Evolutionary conservation across 2,113 vertebrate species (phyloP).

Genomic region (Archilochus colubris): DNA sequence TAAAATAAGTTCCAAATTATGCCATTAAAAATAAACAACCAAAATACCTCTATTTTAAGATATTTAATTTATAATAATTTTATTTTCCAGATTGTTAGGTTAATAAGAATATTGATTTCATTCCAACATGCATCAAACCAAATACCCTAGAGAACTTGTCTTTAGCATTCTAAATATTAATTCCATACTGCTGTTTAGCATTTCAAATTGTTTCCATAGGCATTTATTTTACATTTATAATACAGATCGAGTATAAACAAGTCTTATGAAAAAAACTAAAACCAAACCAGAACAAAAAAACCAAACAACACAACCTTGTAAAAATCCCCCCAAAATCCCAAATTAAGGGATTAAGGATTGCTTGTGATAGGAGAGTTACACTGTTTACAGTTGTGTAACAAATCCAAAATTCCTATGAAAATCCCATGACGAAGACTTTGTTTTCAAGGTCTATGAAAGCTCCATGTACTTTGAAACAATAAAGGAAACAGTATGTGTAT

Average conservation of each 20-base stretch:
- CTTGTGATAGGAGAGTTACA: neutral
- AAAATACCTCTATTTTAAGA: neutral
- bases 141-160: neutral
- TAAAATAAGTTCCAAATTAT: neutral
- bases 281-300: too few relatives aligned
- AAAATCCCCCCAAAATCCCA: neutral
- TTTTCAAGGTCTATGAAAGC: neutral
- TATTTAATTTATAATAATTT: neutral
- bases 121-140: neutral
- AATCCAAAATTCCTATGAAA: neutral
- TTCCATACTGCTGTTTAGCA: neutral
- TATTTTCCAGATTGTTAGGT: slow-evolving; percentile 5
- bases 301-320: neutral
- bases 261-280: neutral
- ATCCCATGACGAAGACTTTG: neutral
- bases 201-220: neutral
- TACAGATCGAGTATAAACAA: neutral
- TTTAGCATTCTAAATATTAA: neutral
- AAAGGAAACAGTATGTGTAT: neutral
- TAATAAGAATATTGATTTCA: neutral
- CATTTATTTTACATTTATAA: neutral
- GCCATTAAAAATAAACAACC: neutral
- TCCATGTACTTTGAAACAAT: neutral
- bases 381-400: neutral
- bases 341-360: neutral